Evolutionary conservation across 2,888 invertebrate species (phyloP).

Genomic region (Drosophila mettleri): DNA sequence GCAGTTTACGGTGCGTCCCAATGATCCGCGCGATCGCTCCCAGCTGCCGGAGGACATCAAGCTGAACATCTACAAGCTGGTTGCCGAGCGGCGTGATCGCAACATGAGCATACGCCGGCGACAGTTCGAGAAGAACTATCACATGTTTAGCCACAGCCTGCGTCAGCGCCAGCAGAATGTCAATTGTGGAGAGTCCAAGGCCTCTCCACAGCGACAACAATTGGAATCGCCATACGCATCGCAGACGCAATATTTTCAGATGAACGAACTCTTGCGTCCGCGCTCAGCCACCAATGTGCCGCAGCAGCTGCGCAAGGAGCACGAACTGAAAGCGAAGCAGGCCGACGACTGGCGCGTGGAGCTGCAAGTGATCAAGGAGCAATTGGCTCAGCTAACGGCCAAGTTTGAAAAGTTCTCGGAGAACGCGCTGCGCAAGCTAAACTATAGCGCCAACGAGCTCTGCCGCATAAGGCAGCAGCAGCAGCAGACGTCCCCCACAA

Average conservation of each 20-base stretch:
- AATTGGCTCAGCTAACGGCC: slow-evolving; percentile 70
- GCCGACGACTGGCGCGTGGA: slow-evolving; percentile 76
- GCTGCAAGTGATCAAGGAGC: slow-evolving; percentile 71
- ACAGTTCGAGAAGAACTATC: slow-evolving; percentile 85
- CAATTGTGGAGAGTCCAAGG: neutral
- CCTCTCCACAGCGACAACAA: slow-evolving; percentile 20
- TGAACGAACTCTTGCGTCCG: slow-evolving; percentile 79
- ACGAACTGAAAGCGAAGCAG: slow-evolving; percentile 69
- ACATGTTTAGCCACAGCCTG: slow-evolving; percentile 81
- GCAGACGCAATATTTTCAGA: slow-evolving; percentile 47
- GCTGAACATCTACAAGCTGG: slow-evolving; percentile 90
- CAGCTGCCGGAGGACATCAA: slow-evolving; percentile 91
- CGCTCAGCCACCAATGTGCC: slow-evolving; percentile 83
- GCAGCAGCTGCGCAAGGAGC: slow-evolving; percentile 68
- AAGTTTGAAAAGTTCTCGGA: slow-evolving; percentile 82
- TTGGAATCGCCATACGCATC: slow-evolving; percentile 7
- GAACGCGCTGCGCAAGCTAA: slow-evolving; percentile 76
- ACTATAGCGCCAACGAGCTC: slow-evolving; percentile 80
- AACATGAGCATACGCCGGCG: slow-evolving; percentile 86
- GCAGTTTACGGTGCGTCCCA: slow-evolving; percentile 91
- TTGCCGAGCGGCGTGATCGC: slow-evolving; percentile 88
- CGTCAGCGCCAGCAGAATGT: slow-evolving; percentile 64
- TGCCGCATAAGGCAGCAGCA: slow-evolving; percentile 76
- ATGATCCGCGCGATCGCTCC: slow-evolving; percentile 91
- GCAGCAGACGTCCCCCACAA: slow-evolving; percentile 14